phyloP scores from a whole-genome alignment of 2,797 vertebrate genomes.

The Anguilla pacifica region DNA sequence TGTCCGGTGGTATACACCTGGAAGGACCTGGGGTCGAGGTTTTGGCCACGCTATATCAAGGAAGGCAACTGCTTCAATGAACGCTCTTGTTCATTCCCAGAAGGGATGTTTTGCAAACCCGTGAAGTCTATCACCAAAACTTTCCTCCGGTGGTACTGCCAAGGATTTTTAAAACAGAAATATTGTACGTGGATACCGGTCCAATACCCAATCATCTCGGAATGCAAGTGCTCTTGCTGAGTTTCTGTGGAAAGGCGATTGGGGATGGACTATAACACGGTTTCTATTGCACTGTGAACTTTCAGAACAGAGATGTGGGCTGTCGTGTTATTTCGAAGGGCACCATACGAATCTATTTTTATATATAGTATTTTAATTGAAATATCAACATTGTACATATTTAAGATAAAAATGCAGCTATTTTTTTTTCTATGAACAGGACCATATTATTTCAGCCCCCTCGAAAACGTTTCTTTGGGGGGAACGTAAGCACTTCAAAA shows the following conservation, averaged over 20 bases:
- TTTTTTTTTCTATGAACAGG: constrained; percentile 88
- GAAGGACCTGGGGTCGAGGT: constrained; percentile 89
- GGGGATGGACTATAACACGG: constrained; percentile 52
- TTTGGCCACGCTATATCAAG: constrained; percentile 93
- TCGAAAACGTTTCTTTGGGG: constrained; percentile 59
- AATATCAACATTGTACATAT: constrained; percentile 81
- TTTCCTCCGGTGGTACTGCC: constrained; percentile 91
- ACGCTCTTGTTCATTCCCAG: constrained; percentile 88
- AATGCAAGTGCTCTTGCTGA: constrained; percentile 95
- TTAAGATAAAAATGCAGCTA: constrained; percentile 80
- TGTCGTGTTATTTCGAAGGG: constrained; percentile 68
- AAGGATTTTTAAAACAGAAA: constrained; percentile 88
- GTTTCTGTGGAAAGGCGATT: constrained; percentile 58
- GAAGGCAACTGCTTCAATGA: constrained; percentile 89
- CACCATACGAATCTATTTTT: constrained; percentile 96
- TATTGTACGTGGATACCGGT: constrained; percentile 94
- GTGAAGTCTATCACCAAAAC: constrained; percentile 89
- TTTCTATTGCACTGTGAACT: constrained; percentile 86
- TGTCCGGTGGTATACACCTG: constrained; percentile 88
- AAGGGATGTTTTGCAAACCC: constrained; percentile 92
- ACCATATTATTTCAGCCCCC: constrained; percentile 83
- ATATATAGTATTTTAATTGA: constrained; percentile 92
- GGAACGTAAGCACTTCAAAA: constrained; percentile 69
- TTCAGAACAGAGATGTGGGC: constrained; percentile 53
- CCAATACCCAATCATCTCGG: constrained; percentile 92